Evolutionary conservation across 1,140 invertebrate genomes (phyloP).

Genomic region (Homarus americanus): DNA sequence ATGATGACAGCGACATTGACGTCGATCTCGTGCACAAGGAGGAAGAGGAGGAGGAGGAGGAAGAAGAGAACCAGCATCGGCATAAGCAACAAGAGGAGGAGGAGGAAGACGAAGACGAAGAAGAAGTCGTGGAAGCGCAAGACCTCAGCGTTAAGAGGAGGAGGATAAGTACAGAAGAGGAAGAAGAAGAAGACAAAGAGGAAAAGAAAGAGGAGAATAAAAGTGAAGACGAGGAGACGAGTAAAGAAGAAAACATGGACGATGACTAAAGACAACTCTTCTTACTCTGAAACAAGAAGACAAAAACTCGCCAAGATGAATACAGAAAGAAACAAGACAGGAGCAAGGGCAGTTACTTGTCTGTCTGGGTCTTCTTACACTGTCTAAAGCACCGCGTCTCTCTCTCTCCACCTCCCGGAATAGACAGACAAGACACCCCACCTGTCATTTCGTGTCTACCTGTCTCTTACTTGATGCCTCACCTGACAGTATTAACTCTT

Average conservation of each 20-base stretch:
- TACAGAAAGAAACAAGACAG: too few species aligned
- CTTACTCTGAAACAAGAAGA: too few species aligned
- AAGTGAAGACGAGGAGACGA: not conserved
- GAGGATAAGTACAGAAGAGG: slow-evolving; percentile 34
- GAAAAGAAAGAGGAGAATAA: not conserved
- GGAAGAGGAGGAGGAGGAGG: slow-evolving; percentile 27
- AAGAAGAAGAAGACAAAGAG: not conserved
- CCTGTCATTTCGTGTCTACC: too few species aligned
- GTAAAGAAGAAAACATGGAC: slow-evolving; percentile 26
- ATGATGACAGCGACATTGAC: slow-evolving; percentile 71
- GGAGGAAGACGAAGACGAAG: slow-evolving; percentile 50
- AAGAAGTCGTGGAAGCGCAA: slow-evolving; percentile 55
- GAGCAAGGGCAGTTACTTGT: too few species aligned
- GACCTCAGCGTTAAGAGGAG: slow-evolving; percentile 70
- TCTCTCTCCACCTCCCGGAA: too few species aligned
- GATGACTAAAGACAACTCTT: too few species aligned
- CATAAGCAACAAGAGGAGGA: slow-evolving; percentile 10
- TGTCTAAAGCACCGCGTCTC: too few species aligned
- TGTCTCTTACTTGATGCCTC: too few species aligned
- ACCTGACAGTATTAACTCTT: too few species aligned
- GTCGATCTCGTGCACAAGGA: slow-evolving; percentile 47
- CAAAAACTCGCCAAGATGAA: too few species aligned
- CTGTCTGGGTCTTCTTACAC: too few species aligned
- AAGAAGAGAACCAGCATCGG: slow-evolving; percentile 23
- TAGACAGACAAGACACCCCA: too few species aligned